phyloP scores from a whole-genome alignment of 2,888 invertebrate species.

The Strigamia transsilvanica region DNA sequence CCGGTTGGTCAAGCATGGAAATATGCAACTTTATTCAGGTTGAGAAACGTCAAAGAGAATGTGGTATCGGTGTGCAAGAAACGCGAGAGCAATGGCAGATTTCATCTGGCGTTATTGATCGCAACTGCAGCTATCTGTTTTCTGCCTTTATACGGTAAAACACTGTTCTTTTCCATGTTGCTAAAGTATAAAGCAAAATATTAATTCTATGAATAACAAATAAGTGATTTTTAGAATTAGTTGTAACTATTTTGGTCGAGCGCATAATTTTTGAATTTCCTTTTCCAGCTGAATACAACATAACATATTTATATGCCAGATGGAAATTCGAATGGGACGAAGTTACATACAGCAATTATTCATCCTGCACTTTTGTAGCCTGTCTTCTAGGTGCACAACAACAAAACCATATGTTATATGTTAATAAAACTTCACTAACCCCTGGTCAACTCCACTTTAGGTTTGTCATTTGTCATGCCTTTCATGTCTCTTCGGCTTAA shows the following conservation, averaged over 20 bases:
- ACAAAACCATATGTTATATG: too few relatives aligned
- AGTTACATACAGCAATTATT: neutral
- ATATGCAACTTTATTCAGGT: neutral
- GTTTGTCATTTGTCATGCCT: neutral
- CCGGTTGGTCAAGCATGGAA: too few relatives aligned
- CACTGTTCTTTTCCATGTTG: neutral
- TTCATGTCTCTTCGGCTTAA: neutral
- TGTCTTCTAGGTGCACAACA: neutral
- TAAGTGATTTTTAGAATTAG: neutral
- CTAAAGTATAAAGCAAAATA: neutral
- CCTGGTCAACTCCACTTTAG: neutral
- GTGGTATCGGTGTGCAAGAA: neutral
- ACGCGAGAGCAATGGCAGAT: neutral
- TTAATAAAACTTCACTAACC: neutral
- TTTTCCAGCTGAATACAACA: neutral
- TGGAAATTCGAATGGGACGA: conserved; percentile 1
- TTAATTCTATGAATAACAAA: too few relatives aligned
- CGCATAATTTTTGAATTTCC: neutral
- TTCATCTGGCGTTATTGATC: conserved; percentile 7
- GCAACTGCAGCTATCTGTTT: neutral
- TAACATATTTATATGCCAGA: neutral
- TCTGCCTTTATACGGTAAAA: conserved; percentile 44
- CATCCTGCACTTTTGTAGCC: neutral
- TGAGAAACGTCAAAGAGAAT: conserved; percentile 14
- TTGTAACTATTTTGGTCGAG: too few relatives aligned